Conservation (phyloP, 2,113 vertebrate species). For the Hydrochoerus hydrochaeris region DNA sequence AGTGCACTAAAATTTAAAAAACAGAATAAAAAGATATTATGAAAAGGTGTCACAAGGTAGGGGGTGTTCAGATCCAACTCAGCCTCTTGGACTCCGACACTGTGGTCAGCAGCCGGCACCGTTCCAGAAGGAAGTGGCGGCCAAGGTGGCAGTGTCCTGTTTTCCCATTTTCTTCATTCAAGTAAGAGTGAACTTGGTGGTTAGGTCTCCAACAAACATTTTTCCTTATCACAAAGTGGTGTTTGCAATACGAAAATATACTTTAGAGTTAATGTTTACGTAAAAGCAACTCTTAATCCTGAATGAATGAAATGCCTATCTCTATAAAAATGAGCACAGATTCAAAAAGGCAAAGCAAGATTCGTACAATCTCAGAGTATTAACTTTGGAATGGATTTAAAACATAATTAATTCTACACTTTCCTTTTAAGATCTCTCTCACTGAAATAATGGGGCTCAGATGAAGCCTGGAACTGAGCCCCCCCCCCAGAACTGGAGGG, state of each 20-base stretch:
- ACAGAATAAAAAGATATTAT: background rate
- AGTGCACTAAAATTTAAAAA: background rate
- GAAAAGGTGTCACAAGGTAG: background rate
- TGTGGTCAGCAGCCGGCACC: background rate
- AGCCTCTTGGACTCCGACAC: background rate
- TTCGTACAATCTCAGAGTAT: background rate
- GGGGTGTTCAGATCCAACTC: background rate
- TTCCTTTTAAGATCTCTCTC: background rate
- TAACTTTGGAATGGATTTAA: background rate
- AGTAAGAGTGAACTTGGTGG: background rate
- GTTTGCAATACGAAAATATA: background rate
- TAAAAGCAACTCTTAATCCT: background rate
- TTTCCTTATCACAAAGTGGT: background rate
- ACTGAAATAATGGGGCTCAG: background rate
- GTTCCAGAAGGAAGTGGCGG: background rate
- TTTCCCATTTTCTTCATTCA: background rate
- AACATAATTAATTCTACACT: background rate
- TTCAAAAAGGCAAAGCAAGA: background rate
- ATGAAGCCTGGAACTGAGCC: background rate
- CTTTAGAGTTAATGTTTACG: background rate
- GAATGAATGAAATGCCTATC: background rate
- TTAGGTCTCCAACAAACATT: background rate
- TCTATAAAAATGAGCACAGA: conserved; percentile 5
- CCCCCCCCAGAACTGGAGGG: background rate
- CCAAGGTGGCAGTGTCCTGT: fast-evolving